A percentile compares a stretch with the other conserved stretches of the same genome.
These are phyloP conservation scores for Poecilia velifera DNA, from an alignment of 2,797 vertebrate genomes.

Conservation along the genomic window DNA sequence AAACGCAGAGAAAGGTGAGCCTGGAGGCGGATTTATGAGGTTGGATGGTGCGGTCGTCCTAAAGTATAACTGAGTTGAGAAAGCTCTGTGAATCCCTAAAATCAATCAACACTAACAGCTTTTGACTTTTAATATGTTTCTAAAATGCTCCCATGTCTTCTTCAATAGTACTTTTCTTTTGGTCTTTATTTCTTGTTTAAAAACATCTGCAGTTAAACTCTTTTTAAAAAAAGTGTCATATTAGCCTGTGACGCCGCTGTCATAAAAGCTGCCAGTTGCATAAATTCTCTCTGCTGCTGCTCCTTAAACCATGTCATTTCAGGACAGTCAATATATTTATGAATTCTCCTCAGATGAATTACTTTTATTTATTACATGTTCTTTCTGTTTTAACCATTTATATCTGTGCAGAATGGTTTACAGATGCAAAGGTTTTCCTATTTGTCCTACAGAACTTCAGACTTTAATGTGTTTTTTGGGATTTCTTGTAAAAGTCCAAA, in stretches of 20 bases:
- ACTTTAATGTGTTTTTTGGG: not conserved
- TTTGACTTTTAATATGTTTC: not conserved
- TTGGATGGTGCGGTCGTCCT: not conserved
- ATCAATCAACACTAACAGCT: not conserved
- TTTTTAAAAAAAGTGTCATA: not conserved
- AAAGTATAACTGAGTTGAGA: not conserved
- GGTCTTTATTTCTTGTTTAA: not conserved
- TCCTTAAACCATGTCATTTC: not conserved
- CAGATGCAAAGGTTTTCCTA: not conserved
- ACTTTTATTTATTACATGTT: not conserved
- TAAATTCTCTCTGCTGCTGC: not conserved
- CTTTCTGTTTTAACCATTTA: not conserved
- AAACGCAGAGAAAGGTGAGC: constrained; percentile 10
- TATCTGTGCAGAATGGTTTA: not conserved
- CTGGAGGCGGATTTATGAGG: not conserved
- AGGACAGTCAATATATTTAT: not conserved
- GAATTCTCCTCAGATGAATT: not conserved
- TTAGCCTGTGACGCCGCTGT: not conserved
- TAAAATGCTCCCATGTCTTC: not conserved
- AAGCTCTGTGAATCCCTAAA: not conserved
- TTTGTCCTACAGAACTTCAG: not conserved
- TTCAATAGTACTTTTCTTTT: not conserved
- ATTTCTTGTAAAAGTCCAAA: not conserved
- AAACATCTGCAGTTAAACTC: constrained; percentile 4
- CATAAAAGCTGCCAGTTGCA: not conserved